Evolutionary conservation across 1,140 invertebrate genomes (phyloP).

Genomic region (Berghia stephanieae): DNA sequence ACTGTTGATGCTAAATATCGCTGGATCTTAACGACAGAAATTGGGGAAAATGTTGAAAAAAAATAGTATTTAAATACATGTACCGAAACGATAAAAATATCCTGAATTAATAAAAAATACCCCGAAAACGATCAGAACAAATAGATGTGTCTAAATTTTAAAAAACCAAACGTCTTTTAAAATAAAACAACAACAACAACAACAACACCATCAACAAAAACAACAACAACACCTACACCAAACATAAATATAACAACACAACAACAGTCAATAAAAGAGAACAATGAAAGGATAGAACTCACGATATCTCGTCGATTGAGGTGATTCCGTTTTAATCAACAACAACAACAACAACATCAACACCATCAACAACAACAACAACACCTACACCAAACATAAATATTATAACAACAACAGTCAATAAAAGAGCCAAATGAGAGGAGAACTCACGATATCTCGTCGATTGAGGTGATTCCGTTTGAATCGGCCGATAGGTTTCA

Average conservation of each 20-base stretch:
- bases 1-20: too few species aligned
- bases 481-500: slow-evolving; percentile 42
- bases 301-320: slow-evolving; percentile 34
- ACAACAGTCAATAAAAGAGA: background rate
- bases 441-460: slow-evolving; percentile 37
- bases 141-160: background rate
- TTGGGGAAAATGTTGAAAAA: too few species aligned
- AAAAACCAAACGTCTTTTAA: background rate
- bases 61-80: too few species aligned
- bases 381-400: too few species aligned
- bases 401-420: background rate
- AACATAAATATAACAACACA: too few species aligned
- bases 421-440: background rate
- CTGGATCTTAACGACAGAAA: too few species aligned
- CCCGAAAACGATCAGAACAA: background rate
- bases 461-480: slow-evolving; percentile 21
- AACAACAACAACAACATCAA: background rate
- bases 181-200: background rate
- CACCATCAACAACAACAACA: too few species aligned
- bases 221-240: too few species aligned
- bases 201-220: too few species aligned
- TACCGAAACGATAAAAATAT: too few species aligned
- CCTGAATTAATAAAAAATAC: too few species aligned
- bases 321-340: slow-evolving; percentile 31
- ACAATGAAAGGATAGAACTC: slow-evolving; percentile 17